Percentiles rank a stretch among this genome's conserved stretches.
Evolutionary conservation across 2,797 vertebrate genomes (phyloP).

Genomic region (Danio choprae): DNA sequence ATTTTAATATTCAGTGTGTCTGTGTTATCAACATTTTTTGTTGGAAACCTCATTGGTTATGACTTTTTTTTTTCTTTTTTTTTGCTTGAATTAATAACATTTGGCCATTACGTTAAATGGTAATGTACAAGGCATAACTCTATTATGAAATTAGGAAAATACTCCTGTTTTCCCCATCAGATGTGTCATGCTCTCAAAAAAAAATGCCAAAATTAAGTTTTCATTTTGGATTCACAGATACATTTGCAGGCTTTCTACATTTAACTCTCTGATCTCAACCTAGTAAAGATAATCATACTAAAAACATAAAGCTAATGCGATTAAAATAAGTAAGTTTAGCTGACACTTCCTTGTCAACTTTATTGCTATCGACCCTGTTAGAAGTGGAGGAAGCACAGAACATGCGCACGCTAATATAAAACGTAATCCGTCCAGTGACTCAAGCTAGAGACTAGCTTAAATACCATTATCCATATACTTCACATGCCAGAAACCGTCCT

Average conservation of each 20-base stretch:
- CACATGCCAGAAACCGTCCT: constrained; percentile 45
- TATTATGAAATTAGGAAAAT: no score
- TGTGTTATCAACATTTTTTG: no score
- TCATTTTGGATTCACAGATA: not conserved
- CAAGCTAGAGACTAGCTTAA: constrained; percentile 52
- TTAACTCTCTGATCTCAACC: not conserved
- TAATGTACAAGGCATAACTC: no score
- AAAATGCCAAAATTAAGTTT: not conserved
- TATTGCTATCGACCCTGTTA: constrained; percentile 29
- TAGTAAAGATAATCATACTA: not conserved
- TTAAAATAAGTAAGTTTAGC: not conserved
- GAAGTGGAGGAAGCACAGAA: constrained; percentile 21
- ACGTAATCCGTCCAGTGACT: constrained; percentile 35
- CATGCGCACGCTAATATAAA: constrained; percentile 24
- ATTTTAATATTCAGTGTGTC: no score
- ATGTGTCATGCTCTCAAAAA: not conserved
- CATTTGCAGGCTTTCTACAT: no score
- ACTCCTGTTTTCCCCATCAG: not conserved
- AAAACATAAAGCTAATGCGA: not conserved
- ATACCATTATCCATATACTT: constrained; percentile 58
- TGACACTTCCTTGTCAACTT: constrained; percentile 1
- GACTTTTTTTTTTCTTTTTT: no score
- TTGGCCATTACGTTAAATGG: no score
- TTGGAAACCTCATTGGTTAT: no score
- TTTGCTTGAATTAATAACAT: no score